A percentile compares a stretch with the other conserved stretches of the same genome.
phyloP scores from a whole-genome alignment of 2,888 invertebrate genomes.

The Dynastes tityus region DNA sequence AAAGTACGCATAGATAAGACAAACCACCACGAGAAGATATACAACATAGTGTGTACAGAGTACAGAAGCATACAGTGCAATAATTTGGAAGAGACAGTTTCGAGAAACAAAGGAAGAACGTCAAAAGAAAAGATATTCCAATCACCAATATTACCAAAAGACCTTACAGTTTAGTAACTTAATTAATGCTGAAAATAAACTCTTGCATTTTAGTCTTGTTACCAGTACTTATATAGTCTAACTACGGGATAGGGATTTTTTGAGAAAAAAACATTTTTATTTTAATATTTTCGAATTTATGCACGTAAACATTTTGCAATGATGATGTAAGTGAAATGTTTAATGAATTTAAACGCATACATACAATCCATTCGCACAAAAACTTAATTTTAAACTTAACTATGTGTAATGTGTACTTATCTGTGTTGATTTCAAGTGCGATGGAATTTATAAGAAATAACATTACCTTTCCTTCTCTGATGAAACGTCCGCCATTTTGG shows the following conservation, averaged over 20 bases:
- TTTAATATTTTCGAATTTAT: too few species aligned
- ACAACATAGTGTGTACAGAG: constrained; percentile 5
- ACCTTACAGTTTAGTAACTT: constrained; percentile 30
- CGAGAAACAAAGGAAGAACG: constrained; percentile 27
- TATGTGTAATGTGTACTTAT: not conserved
- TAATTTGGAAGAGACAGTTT: constrained; percentile 47
- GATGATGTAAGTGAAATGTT: constrained; percentile 8
- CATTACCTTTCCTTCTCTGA: constrained; percentile 97
- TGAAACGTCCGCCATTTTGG: constrained; percentile 94
- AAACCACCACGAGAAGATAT: constrained; percentile 33
- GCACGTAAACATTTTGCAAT: too few species aligned
- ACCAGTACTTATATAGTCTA: constrained; percentile 10
- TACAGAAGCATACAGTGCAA: constrained; percentile 43
- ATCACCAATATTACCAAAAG: constrained; percentile 23
- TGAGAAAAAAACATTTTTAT: not conserved
- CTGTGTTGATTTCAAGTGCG: constrained; percentile 16
- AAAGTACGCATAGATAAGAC: constrained; percentile 27
- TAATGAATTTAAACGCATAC: constrained; percentile 7
- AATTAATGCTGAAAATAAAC: constrained; percentile 46
- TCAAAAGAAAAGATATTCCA: constrained; percentile 18
- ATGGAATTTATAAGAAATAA: not conserved
- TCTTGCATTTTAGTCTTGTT: constrained; percentile 40
- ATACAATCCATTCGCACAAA: constrained; percentile 15
- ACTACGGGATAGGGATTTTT: constrained; percentile 33
- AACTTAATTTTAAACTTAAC: constrained; percentile 7